Conservation (phyloP, 2,888 invertebrate species). For the Calephelis perditalis region DNA sequence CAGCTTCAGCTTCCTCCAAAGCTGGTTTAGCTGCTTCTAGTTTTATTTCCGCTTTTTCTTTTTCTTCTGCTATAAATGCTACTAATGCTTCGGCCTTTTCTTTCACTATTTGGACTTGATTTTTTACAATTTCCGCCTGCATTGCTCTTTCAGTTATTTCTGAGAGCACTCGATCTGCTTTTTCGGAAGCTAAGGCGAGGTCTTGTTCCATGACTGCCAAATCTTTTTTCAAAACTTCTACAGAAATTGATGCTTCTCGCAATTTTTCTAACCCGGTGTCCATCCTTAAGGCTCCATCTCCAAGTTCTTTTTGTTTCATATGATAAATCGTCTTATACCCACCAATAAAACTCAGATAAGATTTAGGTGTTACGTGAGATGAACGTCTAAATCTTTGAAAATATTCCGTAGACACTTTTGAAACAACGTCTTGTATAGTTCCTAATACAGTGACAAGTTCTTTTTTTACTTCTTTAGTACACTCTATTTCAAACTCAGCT, state of each 20-base stretch:
- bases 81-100: slow-evolving; percentile 96
- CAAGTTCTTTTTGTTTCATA: slow-evolving; percentile 92
- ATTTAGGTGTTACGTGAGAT: slow-evolving; percentile 98
- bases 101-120: slow-evolving; percentile 96
- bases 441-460: slow-evolving; percentile 94
- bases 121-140: slow-evolving; percentile 97
- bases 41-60: slow-evolving; percentile 93
- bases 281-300: slow-evolving; percentile 94
- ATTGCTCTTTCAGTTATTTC: slow-evolving; percentile 96
- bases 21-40: slow-evolving; percentile 97
- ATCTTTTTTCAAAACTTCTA: slow-evolving; percentile 93
- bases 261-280: slow-evolving; percentile 96
- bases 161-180: slow-evolving; percentile 90
- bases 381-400: slow-evolving; percentile 94
- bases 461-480: slow-evolving; percentile 88
- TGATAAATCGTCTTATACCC: slow-evolving; percentile 97
- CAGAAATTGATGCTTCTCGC: slow-evolving; percentile 96
- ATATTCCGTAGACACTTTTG: slow-evolving; percentile 90
- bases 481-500: slow-evolving; percentile 92
- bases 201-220: slow-evolving; percentile 97
- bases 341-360: slow-evolving; percentile 95
- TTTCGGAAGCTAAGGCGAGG: slow-evolving; percentile 93
- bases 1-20: slow-evolving; percentile 95
- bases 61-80: slow-evolving; percentile 91
- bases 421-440: slow-evolving; percentile 95